phyloP scores from a whole-genome alignment of 2,797 vertebrate genomes.

The Paguma larvata region DNA sequence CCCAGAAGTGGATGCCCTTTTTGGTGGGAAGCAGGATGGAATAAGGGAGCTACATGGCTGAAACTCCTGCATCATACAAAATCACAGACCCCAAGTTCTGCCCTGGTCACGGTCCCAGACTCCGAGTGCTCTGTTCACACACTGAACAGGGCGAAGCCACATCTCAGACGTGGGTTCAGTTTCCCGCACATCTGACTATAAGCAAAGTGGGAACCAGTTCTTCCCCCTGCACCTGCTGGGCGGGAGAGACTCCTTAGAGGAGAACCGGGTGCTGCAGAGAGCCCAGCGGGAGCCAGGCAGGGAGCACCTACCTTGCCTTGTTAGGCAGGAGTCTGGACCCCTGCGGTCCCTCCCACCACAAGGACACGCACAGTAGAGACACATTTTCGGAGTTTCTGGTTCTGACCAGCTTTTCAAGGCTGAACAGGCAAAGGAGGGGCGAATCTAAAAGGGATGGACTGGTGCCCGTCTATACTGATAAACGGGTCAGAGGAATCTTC shows the following conservation, averaged over 20 bases:
- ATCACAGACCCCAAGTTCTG: background rate
- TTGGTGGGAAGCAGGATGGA: background rate
- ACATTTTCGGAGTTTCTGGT: background rate
- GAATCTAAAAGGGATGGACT: accelerated
- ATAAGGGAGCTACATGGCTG: background rate
- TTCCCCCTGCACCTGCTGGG: background rate
- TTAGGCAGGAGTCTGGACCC: background rate
- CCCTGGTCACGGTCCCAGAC: background rate
- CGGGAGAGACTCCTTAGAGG: background rate
- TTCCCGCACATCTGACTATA: background rate
- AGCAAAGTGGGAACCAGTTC: background rate
- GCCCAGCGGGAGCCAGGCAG: too few species aligned
- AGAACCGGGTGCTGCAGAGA: background rate
- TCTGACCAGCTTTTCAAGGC: background rate
- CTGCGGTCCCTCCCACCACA: background rate
- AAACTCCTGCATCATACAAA: background rate
- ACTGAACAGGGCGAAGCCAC: background rate
- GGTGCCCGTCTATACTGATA: accelerated
- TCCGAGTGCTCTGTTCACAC: background rate
- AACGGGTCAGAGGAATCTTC: background rate
- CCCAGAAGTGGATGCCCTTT: background rate
- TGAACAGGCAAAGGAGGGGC: background rate
- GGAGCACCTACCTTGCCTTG: background rate
- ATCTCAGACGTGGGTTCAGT: background rate
- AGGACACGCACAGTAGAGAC: background rate